Percentiles rank a stretch among this genome's conserved stretches.
These are phyloP conservation scores for Menidia menidia DNA, from an alignment of 2,797 vertebrate genomes.

Conservation along the genomic window DNA sequence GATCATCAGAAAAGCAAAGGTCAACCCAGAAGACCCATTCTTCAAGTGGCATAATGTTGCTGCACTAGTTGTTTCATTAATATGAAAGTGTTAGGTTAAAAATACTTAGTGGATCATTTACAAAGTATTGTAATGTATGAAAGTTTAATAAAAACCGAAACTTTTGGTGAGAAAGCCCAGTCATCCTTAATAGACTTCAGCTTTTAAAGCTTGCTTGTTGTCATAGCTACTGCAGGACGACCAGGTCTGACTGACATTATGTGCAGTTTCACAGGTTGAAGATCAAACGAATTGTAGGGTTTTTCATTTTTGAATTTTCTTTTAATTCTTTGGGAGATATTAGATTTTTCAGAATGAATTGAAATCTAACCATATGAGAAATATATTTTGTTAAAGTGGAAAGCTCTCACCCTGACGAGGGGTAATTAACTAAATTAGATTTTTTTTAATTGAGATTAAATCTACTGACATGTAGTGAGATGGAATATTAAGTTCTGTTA, in stretches of 20 bases:
- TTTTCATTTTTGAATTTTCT: too few species aligned
- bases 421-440: too few species aligned
- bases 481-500: not conserved
- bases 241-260: not conserved
- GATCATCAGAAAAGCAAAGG: slow-evolving; percentile 23
- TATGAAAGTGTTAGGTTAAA: too few species aligned
- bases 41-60: slow-evolving; percentile 1
- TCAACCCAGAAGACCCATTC: not conserved
- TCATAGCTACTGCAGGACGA: not conserved
- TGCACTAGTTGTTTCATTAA: too few species aligned
- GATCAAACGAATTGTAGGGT: not conserved
- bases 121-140: not conserved
- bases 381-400: too few species aligned
- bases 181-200: too few species aligned
- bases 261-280: not conserved
- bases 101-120: too few species aligned
- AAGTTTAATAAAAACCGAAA: not conserved
- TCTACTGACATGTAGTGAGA: not conserved
- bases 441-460: not conserved
- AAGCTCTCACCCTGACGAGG: too few species aligned
- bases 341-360: too few species aligned
- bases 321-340: too few species aligned
- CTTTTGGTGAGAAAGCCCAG: not conserved
- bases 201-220: not conserved
- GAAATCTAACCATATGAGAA: too few species aligned